These are phyloP conservation scores for Agrotis segetum DNA, from an alignment of 2,888 invertebrate genomes.

Conservation along the genomic window DNA sequence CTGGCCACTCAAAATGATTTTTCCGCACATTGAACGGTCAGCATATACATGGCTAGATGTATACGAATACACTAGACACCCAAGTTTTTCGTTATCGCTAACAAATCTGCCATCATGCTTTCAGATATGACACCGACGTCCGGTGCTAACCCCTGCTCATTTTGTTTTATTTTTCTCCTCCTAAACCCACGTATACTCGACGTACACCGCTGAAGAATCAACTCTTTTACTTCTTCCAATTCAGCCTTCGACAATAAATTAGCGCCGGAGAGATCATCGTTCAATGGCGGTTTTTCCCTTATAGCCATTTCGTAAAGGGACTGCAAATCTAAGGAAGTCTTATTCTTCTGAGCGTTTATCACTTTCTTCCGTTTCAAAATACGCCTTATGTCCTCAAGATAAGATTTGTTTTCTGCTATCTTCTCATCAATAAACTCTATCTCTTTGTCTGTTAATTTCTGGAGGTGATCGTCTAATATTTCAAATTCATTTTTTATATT, in stretches of 20 bases:
- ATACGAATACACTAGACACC: conserved; percentile 10
- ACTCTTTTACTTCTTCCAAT: conserved; percentile 79
- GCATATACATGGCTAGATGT: too few relatives aligned
- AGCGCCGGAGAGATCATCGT: conserved; percentile 69
- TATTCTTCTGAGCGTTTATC: conserved; percentile 69
- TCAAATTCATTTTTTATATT: conserved; percentile 74
- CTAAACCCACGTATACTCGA: conserved; percentile 80
- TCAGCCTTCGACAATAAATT: conserved; percentile 79
- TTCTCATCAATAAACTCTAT: conserved; percentile 84
- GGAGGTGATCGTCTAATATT: conserved; percentile 74
- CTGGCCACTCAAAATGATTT: too few relatives aligned
- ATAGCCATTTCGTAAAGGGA: conserved; percentile 82
- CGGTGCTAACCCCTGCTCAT: conserved; percentile 16
- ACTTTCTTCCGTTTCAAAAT: conserved; percentile 76
- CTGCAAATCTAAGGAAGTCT: conserved; percentile 75
- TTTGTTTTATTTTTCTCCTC: conserved; percentile 71
- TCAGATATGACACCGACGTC: conserved; percentile 70
- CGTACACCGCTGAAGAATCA: conserved; percentile 76
- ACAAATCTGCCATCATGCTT: conserved; percentile 75
- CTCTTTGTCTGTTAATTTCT: conserved; percentile 78
- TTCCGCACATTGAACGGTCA: too few relatives aligned
- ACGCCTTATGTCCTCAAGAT: conserved; percentile 80
- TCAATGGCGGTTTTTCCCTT: conserved; percentile 65
- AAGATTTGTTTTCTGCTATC: conserved; percentile 79
- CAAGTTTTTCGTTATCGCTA: conserved; percentile 57